These are phyloP conservation scores for Trachelus troglodyta DNA, from an alignment of 2,888 invertebrate species.

Conservation along the genomic window DNA sequence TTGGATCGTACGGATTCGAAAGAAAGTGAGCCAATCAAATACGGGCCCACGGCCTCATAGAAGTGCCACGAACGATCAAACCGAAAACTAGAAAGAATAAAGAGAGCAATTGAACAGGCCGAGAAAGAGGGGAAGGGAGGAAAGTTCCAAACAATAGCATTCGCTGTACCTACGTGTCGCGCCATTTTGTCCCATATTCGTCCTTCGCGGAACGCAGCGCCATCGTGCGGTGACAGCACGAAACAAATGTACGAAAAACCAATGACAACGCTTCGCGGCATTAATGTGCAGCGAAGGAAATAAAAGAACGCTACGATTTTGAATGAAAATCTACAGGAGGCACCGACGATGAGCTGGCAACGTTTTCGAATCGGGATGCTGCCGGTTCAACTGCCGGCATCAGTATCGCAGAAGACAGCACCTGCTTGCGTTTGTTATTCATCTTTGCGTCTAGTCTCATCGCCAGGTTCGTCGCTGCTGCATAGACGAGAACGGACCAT, in stretches of 20 bases:
- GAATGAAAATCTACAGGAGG: conserved; percentile 45
- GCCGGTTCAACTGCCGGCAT: conserved; percentile 3
- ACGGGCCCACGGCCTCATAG: conserved; percentile 30
- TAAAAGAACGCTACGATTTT: no score
- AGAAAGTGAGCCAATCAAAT: conserved; percentile 45
- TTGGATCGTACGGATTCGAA: conserved; percentile 47
- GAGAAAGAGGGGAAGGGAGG: conserved; percentile 11
- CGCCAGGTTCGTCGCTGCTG: conserved; percentile 37
- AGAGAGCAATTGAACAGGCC: neutral
- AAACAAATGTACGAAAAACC: no score
- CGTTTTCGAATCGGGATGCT: conserved; percentile 46
- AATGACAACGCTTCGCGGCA: neutral
- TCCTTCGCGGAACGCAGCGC: neutral
- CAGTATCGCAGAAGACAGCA: conserved; percentile 31
- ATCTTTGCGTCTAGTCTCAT: conserved; percentile 34
- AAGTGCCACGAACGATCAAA: conserved; percentile 30
- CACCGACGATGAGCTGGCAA: conserved; percentile 53
- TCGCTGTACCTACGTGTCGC: conserved; percentile 22
- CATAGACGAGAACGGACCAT: neutral
- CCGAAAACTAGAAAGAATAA: conserved; percentile 30
- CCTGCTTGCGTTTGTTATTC: conserved; percentile 41
- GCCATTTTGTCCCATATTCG: conserved; percentile 12
- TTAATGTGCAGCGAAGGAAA: no score
- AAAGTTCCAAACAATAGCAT: conserved; percentile 13
- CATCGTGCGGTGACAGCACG: neutral